phyloP scores from a whole-genome alignment of 2,113 vertebrate species.

The Cottus gobio region DNA sequence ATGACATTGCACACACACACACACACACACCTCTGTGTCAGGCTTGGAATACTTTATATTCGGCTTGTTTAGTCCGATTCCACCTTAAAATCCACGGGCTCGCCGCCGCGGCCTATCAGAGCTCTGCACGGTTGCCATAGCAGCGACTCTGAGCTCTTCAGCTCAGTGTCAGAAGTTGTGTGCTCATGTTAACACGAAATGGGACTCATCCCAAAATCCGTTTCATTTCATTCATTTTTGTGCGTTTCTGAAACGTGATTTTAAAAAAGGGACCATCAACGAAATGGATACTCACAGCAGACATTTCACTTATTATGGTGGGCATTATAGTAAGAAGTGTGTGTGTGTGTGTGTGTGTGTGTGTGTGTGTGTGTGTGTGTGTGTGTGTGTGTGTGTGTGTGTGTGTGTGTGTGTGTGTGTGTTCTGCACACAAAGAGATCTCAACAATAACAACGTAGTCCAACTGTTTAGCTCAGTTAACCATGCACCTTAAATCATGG shows the following conservation, averaged over 20 bases:
- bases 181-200: constrained; percentile 31
- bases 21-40: too few relatives aligned
- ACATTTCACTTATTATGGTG: neutral
- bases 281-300: neutral
- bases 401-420: neutral
- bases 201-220: neutral
- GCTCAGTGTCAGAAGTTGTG: constrained; percentile 32
- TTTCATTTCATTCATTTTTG: neutral
- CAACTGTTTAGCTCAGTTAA: neutral
- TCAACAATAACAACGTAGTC: neutral
- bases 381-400: neutral
- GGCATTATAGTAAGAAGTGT: neutral
- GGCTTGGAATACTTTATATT: too few relatives aligned
- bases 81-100: constrained; percentile 39
- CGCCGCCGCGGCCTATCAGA: constrained; percentile 31
- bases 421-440: neutral
- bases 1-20: neutral
- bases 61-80: constrained; percentile 22
- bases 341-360: neutral
- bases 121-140: constrained; percentile 57
- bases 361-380: neutral
- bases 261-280: neutral
- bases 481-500: neutral
- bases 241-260: neutral
- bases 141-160: constrained; percentile 45